These are phyloP conservation scores for Palythoa heliodiscus DNA, from an alignment of 92 coral and sea anemone species.

Conservation along the genomic window DNA sequence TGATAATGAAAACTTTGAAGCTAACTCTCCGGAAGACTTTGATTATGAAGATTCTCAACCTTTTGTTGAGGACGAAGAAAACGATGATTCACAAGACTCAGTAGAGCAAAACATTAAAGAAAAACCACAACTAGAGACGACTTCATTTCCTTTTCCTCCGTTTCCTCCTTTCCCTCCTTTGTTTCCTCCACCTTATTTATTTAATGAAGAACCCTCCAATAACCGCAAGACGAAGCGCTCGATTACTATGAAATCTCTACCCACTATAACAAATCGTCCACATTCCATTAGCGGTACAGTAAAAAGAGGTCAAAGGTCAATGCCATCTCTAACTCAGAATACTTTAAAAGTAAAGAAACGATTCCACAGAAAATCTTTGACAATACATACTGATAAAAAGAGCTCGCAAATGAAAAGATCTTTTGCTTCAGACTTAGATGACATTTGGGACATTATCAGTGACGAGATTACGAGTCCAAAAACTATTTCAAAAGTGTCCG, in stretches of 20 bases:
- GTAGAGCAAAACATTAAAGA: neutral
- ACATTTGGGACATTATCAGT: slow-evolving; percentile 23
- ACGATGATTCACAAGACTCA: neutral
- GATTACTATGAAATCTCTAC: neutral
- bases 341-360: neutral
- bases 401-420: neutral
- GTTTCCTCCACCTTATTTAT: neutral
- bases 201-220: neutral
- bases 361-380: neutral
- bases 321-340: neutral
- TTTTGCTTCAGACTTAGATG: slow-evolving; percentile 3
- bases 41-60: slow-evolving; percentile 29
- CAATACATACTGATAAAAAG: neutral
- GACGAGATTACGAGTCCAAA: slow-evolving; percentile 16
- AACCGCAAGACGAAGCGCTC: slow-evolving; percentile 9
- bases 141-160: slow-evolving; percentile 6
- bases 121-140: neutral
- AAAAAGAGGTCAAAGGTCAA: neutral
- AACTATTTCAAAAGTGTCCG: neutral
- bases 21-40: neutral
- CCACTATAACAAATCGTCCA: neutral
- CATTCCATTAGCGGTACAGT: neutral
- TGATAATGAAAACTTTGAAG: neutral
- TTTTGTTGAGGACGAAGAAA: neutral
- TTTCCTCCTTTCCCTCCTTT: slow-evolving; percentile 5